phyloP scores from a whole-genome alignment of 2,113 vertebrate genomes.

The Zosterops japonicus region DNA sequence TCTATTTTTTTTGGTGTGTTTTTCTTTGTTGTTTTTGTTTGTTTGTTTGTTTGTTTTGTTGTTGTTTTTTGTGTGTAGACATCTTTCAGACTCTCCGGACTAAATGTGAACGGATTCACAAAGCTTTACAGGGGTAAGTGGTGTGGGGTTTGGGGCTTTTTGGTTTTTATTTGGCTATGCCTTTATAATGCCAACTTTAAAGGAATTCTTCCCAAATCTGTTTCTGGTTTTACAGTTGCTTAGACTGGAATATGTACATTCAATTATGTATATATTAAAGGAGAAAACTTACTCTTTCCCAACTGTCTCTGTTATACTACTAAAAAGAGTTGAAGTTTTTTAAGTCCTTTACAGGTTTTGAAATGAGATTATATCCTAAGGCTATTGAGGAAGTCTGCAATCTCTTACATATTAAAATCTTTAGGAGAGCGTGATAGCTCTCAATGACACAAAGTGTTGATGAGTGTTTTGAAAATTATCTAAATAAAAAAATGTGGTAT shows the following conservation, averaged over 20 bases:
- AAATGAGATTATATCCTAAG: background rate
- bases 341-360: background rate
- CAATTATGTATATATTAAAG: background rate
- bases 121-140: conserved; percentile 86
- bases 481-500: background rate
- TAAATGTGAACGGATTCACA: conserved; percentile 85
- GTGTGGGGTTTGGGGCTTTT: background rate
- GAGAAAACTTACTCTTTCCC: background rate
- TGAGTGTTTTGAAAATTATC: background rate
- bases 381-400: background rate
- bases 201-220: background rate
- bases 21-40: background rate
- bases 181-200: background rate
- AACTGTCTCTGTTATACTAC: background rate
- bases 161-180: background rate
- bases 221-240: background rate
- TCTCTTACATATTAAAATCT: background rate
- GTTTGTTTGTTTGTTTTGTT: background rate
- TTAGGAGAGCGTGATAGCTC: background rate
- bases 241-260: background rate
- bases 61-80: conserved; percentile 62
- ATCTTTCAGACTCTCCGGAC: conserved; percentile 84
- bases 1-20: background rate
- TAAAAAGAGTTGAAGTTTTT: background rate
- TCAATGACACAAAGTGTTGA: background rate